These are phyloP conservation scores for Cygnus atratus DNA, from an alignment of 2,113 vertebrate species.

Conservation along the genomic window DNA sequence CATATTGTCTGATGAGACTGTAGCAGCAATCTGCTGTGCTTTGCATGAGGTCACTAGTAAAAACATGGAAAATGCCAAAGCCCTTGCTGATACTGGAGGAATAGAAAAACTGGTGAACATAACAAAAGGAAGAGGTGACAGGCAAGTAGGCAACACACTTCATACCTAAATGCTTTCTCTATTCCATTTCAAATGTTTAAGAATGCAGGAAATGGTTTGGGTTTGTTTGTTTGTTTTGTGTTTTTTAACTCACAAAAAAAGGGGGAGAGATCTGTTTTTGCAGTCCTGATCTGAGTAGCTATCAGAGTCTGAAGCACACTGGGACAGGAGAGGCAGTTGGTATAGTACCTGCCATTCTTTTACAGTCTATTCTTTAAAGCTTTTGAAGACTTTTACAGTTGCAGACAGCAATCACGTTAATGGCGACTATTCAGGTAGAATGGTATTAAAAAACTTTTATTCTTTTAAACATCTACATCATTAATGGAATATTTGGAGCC, in stretches of 20 bases:
- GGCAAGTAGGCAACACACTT: constrained; percentile 73
- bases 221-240: background rate
- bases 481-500: background rate
- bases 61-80: constrained; percentile 99
- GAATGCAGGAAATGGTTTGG: background rate
- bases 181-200: background rate
- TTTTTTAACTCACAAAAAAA: background rate
- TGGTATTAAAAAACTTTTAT: background rate
- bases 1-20: constrained; percentile 91
- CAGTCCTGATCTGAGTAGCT: background rate
- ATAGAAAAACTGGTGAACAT: constrained; percentile 98
- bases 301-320: background rate
- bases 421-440: too few species aligned
- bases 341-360: background rate
- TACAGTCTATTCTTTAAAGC: background rate
- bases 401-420: rapidly evolving
- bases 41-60: constrained; percentile 97
- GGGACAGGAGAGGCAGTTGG: background rate
- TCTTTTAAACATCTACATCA: background rate
- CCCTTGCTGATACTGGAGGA: constrained; percentile 93
- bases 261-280: background rate
- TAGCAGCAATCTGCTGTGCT: constrained; percentile 95
- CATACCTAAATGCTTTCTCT: background rate
- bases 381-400: background rate
- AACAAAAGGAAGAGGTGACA: constrained; percentile 94